Base-by-base conservation (phyloP, 2,888 invertebrate species). In the Plutella xylostella region DNA sequence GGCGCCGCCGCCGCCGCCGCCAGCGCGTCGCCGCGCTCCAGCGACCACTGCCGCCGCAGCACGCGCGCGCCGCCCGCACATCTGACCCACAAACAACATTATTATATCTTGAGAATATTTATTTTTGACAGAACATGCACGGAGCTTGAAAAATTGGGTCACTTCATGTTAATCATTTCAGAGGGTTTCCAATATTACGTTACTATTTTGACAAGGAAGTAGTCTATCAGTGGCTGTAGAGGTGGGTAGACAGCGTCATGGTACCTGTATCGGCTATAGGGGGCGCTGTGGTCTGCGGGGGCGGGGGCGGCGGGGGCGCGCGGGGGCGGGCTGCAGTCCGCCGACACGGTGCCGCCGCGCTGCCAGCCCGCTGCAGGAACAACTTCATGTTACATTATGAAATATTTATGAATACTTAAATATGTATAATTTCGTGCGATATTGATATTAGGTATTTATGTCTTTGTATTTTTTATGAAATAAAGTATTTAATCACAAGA, bases 261-360 rank as follows among this genome's bases (percentile, higher is more conserved):
- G 5, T 7, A 91, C 65, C 90, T 88, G 71, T 92, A 92, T 54
- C 91, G 90, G 61, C 90, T 89, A 67, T 92, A 92, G 2, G 91
- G 90, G 0, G 89, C 89, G 64, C 91, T 90, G 39, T 90, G 79
- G 58, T 91, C 92, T 55, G 85, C 85, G 54, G 86, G 85, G 42
- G 57, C 67, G 54, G 51, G 46, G 37, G 52, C 42, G 31, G 50
- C 42, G 18, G 50, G 50, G 48, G 52, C 51, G 25, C 25, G 55
- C 25, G 49, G 57, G 35, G 70, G 71, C 4, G 74, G 73, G 47
- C 73, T 71, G 58, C 72, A 66, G 58, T 70, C 74, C 1, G 74
- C 74, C 3, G 76, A 73, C 51, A 61, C 58, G 1, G 71, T 71
- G 19, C 72, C 74, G 34, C 72, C 69, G 1, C 65, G 64, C 52